Conservation (phyloP, 1,140 invertebrate genomes). For the Triops cancriformis region DNA sequence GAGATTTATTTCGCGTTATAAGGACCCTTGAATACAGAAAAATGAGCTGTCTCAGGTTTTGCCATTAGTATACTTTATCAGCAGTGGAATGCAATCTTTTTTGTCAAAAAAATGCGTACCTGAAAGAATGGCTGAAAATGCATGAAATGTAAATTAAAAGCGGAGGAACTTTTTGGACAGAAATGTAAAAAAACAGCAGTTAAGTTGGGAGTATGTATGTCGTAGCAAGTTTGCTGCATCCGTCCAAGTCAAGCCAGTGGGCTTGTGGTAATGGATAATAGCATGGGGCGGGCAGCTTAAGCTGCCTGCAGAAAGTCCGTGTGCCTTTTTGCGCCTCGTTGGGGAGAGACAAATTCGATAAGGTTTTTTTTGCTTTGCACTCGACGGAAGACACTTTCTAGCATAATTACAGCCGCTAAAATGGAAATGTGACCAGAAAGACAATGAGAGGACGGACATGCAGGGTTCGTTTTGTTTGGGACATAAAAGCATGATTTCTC, state of each 20-base stretch:
- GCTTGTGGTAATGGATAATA: conserved; percentile 6
- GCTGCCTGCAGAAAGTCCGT: not conserved
- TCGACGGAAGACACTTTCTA: not conserved
- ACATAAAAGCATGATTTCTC: too few species aligned
- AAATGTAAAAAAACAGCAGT: not conserved
- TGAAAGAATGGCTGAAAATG: not conserved
- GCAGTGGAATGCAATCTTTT: not conserved
- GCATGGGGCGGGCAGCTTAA: not conserved
- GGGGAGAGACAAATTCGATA: not conserved
- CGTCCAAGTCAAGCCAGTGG: not conserved
- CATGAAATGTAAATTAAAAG: not conserved
- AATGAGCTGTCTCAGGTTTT: not conserved
- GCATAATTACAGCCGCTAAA: not conserved
- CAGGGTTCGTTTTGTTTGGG: too few species aligned
- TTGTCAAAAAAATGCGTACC: not conserved
- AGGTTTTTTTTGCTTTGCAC: not conserved
- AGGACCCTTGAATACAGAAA: not conserved
- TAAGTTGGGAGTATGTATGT: not conserved
- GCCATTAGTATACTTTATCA: not conserved
- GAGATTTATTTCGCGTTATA: not conserved
- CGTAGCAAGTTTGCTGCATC: not conserved
- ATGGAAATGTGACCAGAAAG: not conserved
- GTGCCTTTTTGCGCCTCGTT: not conserved
- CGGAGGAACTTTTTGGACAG: not conserved
- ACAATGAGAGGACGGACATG: too few species aligned